Percentiles rank a stretch among this genome's conserved stretches.
Conservation (phyloP, 1,140 invertebrate species). For the Oryctes rhinoceros region DNA sequence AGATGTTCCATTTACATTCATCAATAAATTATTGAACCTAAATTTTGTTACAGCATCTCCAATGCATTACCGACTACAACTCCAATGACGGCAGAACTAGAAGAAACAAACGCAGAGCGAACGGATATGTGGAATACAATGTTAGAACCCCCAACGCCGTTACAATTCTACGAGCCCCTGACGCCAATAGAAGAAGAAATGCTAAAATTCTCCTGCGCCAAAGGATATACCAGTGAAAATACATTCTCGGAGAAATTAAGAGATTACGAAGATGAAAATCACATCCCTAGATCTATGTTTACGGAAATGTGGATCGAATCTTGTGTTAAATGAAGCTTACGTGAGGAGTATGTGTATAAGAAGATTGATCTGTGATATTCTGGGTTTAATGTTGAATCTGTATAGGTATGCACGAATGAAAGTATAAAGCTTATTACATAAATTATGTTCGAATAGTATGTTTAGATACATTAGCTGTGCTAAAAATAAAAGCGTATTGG, state of each 20-base stretch:
- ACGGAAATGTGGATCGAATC: constrained; percentile 22
- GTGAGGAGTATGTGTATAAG: not conserved
- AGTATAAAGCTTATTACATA: not conserved
- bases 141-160: not conserved
- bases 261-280: not conserved
- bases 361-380: not conserved
- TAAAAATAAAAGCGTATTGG: no score
- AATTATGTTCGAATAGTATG: not conserved
- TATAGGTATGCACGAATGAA: not conserved
- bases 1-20: no score
- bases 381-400: not conserved
- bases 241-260: not conserved
- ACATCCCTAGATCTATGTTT: constrained; percentile 17
- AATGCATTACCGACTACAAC: not conserved
- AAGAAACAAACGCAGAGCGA: not conserved
- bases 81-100: not conserved
- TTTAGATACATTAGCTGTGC: not conserved
- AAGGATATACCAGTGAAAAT: not conserved
- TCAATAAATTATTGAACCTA: no score
- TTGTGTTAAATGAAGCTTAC: not conserved
- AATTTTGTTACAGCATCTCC: not conserved
- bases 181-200: constrained; percentile 28
- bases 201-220: constrained; percentile 7
- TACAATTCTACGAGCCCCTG: not conserved
- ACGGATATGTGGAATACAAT: not conserved